phyloP scores from a whole-genome alignment of 2,888 invertebrate genomes.

The Cephalotes varians region DNA sequence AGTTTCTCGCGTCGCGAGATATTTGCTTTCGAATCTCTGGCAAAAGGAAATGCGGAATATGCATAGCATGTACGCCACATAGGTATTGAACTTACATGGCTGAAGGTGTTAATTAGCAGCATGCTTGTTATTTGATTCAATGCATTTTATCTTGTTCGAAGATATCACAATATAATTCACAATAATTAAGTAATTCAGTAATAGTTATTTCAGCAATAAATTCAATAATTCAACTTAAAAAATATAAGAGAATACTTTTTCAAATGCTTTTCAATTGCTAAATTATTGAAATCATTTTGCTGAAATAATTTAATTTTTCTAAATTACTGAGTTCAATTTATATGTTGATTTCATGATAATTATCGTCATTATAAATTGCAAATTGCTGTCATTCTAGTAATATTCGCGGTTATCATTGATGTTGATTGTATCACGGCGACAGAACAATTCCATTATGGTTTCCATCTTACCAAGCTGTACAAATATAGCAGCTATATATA shows the following conservation, averaged over 20 bases:
- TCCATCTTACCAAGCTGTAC: conserved; percentile 48
- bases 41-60: conserved; percentile 45
- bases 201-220: too few relatives aligned
- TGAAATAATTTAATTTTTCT: background rate
- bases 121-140: conserved; percentile 27
- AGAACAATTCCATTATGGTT: conserved; percentile 20
- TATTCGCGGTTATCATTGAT: conserved; percentile 12
- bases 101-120: conserved; percentile 36
- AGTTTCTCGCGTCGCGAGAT: background rate
- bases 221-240: background rate
- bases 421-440: conserved; percentile 25
- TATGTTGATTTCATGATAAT: conserved; percentile 18
- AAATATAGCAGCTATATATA: conserved; percentile 18
- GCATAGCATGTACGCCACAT: conserved; percentile 8
- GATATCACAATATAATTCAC: background rate
- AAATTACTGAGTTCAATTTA: background rate
- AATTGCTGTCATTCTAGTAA: background rate
- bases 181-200: conserved; percentile 11
- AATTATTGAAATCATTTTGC: background rate
- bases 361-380: conserved; percentile 23
- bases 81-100: conserved; percentile 19
- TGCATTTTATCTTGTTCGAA: background rate
- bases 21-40: conserved; percentile 33
- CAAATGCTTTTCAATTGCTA: background rate
- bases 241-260: conserved; percentile 7